Evolutionary conservation across 2,113 vertebrate species (phyloP), one percentile per base, ranked within the genome.

Genomic region (Sinocyclocheilus grahami): DNA sequence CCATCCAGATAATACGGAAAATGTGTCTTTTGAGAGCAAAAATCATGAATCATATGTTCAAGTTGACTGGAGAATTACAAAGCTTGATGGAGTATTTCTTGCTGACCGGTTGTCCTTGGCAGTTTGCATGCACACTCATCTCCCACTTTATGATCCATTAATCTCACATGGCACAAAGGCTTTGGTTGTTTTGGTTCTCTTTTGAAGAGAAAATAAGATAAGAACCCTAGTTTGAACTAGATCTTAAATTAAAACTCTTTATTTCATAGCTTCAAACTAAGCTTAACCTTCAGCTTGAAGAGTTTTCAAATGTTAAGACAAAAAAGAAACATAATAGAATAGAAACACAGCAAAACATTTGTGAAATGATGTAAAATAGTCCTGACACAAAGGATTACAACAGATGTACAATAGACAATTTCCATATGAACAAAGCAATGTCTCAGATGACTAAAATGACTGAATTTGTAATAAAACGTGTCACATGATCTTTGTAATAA

Each of bases 1-100:
- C 20, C 22, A 63, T 82, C 48, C 65, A 55, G 16, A 55, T 83
- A 83, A 83, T 83, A 30, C 39, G 65, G 27, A 53, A 82, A 30
- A 72, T 83, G 30, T 53, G 27, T 71, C 46, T 22, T 33, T 72
- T 55, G 27, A 83, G 46, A 48, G 48, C 18, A 0, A 83, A 83
- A 72, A 37, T 0, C 18, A 71, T 72, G 20, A 83, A 72, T 72
- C 65, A 55, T 58, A 3, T 5, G 46, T 82, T 71, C 33, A 33
- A 53, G 42, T 48, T 48, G 63, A 53, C 62, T 12, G 18, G 18
- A 37, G 48, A 72, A 37, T 33, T 72, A 13, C 6, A 16, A 55
- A 55, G 27, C 46, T 53, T 72, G 16, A 55, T 80, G 58, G 30
- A 62, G 27, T 80, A 11, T 30, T 33, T 83, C 65, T 69, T 83